These are phyloP conservation scores for Carcharodon carcharias DNA, from an alignment of 2,797 vertebrate species.

Conservation along the genomic window DNA sequence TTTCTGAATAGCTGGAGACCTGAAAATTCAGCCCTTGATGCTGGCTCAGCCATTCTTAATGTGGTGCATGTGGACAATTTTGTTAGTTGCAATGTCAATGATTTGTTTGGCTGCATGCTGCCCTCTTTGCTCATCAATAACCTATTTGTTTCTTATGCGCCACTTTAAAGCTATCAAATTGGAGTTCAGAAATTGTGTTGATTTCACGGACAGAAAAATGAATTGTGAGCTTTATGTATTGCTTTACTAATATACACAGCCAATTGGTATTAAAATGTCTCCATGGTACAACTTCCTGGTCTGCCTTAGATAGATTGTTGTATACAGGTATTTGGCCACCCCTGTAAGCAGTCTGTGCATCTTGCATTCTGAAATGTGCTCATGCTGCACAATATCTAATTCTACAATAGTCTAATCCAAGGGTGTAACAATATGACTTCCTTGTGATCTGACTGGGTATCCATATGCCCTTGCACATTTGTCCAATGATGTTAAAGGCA, in stretches of 20 bases:
- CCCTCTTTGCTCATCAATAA: not conserved
- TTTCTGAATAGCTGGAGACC: not conserved
- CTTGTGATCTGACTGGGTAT: not conserved
- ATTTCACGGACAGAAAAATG: not conserved
- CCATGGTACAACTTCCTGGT: not conserved
- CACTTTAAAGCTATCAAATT: not conserved
- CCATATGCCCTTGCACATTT: not conserved
- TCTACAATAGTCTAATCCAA: not conserved
- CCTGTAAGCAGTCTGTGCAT: not conserved
- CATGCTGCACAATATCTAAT: not conserved
- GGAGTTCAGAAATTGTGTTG: not conserved
- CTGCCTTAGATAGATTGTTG: not conserved
- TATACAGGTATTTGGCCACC: not conserved
- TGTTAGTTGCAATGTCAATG: not conserved
- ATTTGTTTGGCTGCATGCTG: not conserved
- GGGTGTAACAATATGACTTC: not conserved
- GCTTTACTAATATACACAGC: not conserved
- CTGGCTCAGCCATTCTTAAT: not conserved
- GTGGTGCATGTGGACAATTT: not conserved
- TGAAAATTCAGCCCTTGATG: not conserved
- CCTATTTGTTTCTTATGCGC: not conserved
- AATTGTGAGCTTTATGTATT: not conserved
- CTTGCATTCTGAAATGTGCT: not conserved
- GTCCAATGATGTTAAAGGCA: not conserved
- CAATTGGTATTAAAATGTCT: not conserved